These are phyloP conservation scores for Hartigia nigra DNA, from an alignment of 2,888 invertebrate species.

Conservation along the genomic window DNA sequence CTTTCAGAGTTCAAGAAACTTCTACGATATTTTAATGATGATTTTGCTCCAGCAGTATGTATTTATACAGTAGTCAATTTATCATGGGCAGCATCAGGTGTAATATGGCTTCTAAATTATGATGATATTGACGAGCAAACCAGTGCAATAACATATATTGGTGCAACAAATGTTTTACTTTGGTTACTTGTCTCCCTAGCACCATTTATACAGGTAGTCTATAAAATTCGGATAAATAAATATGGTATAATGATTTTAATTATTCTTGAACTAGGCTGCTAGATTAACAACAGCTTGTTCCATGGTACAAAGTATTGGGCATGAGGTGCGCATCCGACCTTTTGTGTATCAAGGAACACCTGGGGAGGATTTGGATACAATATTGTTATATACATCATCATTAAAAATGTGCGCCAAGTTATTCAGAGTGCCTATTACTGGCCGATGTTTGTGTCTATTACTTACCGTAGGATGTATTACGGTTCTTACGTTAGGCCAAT, in stretches of 20 bases:
- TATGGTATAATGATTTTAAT: conserved; percentile 1
- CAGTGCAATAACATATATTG: conserved; percentile 71
- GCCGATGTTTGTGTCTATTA: conserved; percentile 75
- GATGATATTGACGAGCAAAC: conserved; percentile 72
- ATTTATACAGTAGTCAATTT: conserved; percentile 81
- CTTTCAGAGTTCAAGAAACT: conserved; percentile 83
- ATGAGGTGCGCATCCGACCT: conserved; percentile 81
- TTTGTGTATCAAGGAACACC: conserved; percentile 85
- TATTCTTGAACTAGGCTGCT: conserved; percentile 73
- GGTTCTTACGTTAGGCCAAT: conserved; percentile 79
- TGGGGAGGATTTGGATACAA: conserved; percentile 79
- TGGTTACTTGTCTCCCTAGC: conserved; percentile 76
- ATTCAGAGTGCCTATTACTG: conserved; percentile 79
- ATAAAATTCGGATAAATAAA: background rate
- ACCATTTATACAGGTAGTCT: conserved; percentile 77
- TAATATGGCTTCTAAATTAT: conserved; percentile 74
- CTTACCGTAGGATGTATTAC: conserved; percentile 72
- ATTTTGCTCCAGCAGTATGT: conserved; percentile 81
- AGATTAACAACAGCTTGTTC: conserved; percentile 79
- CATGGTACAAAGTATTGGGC: conserved; percentile 79
- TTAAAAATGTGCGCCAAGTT: conserved; percentile 80
- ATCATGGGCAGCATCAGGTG: conserved; percentile 78
- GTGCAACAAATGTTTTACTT: conserved; percentile 71
- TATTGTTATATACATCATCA: conserved; percentile 81
- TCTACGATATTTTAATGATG: conserved; percentile 80